Evolutionary conservation across 2,888 invertebrate species (phyloP), one percentile per base, ranked within the genome.

Genomic region (Epistrophe grossulariae): DNA sequence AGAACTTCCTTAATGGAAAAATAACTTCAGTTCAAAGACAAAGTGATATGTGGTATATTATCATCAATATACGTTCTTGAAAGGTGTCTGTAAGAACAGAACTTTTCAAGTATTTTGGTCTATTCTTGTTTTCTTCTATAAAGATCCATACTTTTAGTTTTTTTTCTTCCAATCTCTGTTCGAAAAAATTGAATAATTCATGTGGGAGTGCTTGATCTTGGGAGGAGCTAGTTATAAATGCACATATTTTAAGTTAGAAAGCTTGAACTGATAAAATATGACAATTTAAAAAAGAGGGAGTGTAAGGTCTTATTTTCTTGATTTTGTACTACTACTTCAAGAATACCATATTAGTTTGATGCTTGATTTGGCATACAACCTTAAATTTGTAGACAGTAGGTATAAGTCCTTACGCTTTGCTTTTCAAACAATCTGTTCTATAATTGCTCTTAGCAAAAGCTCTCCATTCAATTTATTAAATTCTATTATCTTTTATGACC

Each of bases 1-100:
- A 24, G 7, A 19, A 28, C 50, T 68, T 70, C 7, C 24, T 19
- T 62, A 62, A 80, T 80, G 74, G 43, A 13, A 38, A 59, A 40
- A 40, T 66, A 24, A 68, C 13, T 40, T 40, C 19, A 38, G 5
- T 19, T 17, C 3, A 11, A 24, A 24, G 19, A 17, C 35, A 59
- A 59, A 35, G 13, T 17, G 17, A 31, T 17, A 5, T 38, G 35
- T 59, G 59, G 17, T 6, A 4, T 55, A 19, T 19, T 9, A 19
- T 50, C 17, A 50, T 6, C 52, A 45, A 4, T 45, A n/a, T n/a
- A n/a, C n/a, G 45, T 48, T 24, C 50, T 52, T 52, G 50, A 52
- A 52, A 52, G 19, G 19, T 24, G 11, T 52, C 2, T 11, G n/a
- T n/a, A 9, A 17, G 17, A 48, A 48, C 48, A 48, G 17, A 17